These are phyloP conservation scores for Psilopsiagon aurifrons DNA, from an alignment of 2,113 vertebrate species.

Conservation along the genomic window DNA sequence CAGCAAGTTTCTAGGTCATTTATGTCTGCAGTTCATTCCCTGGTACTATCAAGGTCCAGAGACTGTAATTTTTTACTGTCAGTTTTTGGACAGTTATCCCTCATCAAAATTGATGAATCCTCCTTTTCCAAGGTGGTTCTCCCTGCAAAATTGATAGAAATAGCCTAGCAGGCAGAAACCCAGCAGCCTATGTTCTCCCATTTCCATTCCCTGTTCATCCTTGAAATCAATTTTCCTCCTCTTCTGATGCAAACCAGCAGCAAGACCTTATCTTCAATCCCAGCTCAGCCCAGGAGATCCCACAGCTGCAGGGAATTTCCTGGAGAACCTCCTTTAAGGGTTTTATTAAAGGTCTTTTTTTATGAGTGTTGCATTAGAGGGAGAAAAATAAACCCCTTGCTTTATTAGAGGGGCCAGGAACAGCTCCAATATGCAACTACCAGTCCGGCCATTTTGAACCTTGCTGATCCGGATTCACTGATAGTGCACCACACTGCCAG, in stretches of 20 bases:
- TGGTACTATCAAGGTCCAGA: neutral
- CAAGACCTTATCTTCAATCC: neutral
- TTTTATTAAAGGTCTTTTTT: fast-evolving
- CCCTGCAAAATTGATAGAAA: neutral
- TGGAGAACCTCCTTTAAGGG: neutral
- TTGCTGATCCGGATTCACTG: too few relatives aligned
- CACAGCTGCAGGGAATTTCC: fast-evolving
- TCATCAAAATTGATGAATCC: neutral
- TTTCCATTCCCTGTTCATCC: neutral
- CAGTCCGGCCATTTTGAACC: too few relatives aligned
- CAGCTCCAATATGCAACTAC: too few relatives aligned
- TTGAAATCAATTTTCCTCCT: neutral
- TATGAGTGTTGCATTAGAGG: too few relatives aligned
- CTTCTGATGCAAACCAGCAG: neutral
- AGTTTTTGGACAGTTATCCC: neutral
- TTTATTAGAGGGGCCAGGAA: too few relatives aligned
- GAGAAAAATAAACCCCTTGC: too few relatives aligned
- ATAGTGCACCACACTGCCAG: too few relatives aligned
- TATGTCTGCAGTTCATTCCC: neutral
- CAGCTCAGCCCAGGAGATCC: neutral
- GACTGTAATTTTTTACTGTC: neutral
- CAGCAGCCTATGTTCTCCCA: neutral
- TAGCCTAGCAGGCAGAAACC: neutral
- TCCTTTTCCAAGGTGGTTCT: neutral
- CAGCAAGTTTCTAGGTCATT: neutral